Evolutionary conservation across 2,113 vertebrate species (phyloP), one percentile per base, ranked within the genome.

Genomic region (Lanius collurio): DNA sequence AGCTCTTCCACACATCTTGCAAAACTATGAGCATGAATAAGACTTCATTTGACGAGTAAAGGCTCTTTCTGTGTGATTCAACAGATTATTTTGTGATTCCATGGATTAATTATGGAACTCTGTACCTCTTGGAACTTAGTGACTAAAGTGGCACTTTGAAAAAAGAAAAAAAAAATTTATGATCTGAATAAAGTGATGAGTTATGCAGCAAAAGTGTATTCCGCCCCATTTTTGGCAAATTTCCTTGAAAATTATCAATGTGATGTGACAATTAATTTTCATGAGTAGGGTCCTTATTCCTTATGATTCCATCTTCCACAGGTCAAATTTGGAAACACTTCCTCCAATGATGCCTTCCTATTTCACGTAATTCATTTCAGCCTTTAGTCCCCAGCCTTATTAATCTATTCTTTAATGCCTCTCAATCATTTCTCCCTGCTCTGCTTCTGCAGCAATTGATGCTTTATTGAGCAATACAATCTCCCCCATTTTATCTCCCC

Each of bases 401-500:
- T 97, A 97, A 98, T 97, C 92, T 96, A 70, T 95, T 95, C 96
- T 97, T 96, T 97, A 97, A 97, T 95, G 65, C 62, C 83, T 92
- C 86, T 96, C 97, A 96, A 96, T 97, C 90, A 97, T 94, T 93
- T 85, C 35, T 95, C 49, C 83, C 78, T 94, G 57, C 82, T 90
- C 77, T 87, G n/a, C 64, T 82, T 93, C 83, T 85, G 67, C 68
- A 94, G 85, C 65, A 49, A 76, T 5, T 81, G 71, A 95, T 80
- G 78, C 39, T 85, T 96, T 97, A 94, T 23, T 71, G 65, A 94
- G 87, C 82, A 92, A 78, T 80, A 77, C 26, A 71, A 31, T 52
- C 52, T 70, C 30, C 63, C 30, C 67, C 17, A 69, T 92, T 95
- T 92, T 89, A 88, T 55, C 83, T 91, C 42, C 20, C 53, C 0